These are phyloP conservation scores for Onthophagus sagittarius DNA, from an alignment of 2,888 invertebrate species.

Conservation along the genomic window DNA sequence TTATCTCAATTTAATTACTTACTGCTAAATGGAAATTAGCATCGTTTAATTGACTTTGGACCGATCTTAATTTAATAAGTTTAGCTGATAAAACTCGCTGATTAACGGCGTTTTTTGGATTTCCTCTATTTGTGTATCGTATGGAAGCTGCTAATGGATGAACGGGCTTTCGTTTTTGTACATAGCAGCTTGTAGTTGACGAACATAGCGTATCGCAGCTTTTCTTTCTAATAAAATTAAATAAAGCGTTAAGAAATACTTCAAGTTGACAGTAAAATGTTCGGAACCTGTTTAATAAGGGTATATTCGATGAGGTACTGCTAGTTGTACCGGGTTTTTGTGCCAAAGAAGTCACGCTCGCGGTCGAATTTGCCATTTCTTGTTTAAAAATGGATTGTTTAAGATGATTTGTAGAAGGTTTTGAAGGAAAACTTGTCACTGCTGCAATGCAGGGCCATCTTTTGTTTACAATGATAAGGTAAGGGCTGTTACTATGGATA, in stretches of 20 bases:
- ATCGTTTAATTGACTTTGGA: constrained; percentile 76
- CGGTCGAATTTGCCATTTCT: constrained; percentile 30
- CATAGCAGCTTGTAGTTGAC: constrained; percentile 46
- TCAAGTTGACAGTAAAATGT: constrained; percentile 9
- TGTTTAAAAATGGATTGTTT: constrained; percentile 7
- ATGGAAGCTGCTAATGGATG: constrained; percentile 42
- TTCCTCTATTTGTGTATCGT: constrained; percentile 23
- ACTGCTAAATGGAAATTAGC: constrained; percentile 76
- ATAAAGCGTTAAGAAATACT: background rate
- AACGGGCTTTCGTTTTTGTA: constrained; percentile 43
- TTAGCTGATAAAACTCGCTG: constrained; percentile 75
- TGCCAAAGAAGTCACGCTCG: constrained; percentile 24
- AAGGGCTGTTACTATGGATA: background rate
- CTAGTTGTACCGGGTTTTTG: constrained; percentile 34
- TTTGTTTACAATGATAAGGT: constrained; percentile 24
- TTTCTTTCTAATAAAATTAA: constrained; percentile 35
- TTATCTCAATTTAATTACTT: constrained; percentile 33
- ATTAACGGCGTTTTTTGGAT: constrained; percentile 36
- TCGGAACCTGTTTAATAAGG: constrained; percentile 5
- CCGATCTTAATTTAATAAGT: constrained; percentile 67
- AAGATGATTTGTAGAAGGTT: constrained; percentile 27
- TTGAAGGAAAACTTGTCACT: constrained; percentile 29
- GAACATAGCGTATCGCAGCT: constrained; percentile 46
- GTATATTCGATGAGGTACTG: constrained; percentile 31
- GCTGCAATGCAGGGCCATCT: constrained; percentile 44